These are phyloP conservation scores for Hipparchia semele DNA, from an alignment of 2,888 invertebrate genomes.

Conservation along the genomic window DNA sequence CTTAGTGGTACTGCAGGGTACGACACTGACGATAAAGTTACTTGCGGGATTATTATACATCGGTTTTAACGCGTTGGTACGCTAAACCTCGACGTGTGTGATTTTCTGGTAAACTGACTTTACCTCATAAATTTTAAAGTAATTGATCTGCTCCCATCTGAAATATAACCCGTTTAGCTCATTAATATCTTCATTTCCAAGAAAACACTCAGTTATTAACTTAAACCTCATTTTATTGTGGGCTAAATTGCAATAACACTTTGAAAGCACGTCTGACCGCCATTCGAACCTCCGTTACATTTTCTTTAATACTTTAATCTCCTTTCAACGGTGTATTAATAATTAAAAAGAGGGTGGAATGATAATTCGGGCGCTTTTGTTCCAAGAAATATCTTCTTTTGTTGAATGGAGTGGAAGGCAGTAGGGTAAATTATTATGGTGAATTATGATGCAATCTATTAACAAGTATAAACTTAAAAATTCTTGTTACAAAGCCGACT, in stretches of 20 bases:
- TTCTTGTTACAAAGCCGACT: too few relatives aligned
- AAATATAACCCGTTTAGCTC: slow-evolving; percentile 19
- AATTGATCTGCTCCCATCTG: slow-evolving; percentile 1
- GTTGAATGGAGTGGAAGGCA: slow-evolving; percentile 39
- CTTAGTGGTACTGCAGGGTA: too few relatives aligned
- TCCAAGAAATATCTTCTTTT: slow-evolving; percentile 57
- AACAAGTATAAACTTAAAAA: too few relatives aligned
- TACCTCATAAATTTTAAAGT: slow-evolving; percentile 15
- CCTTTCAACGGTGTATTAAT: slow-evolving; percentile 66
- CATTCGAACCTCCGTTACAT: slow-evolving; percentile 21
- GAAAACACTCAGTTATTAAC: neutral
- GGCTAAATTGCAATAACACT: slow-evolving; percentile 16
- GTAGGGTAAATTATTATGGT: neutral
- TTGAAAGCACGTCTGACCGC: slow-evolving; percentile 12
- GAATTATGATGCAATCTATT: neutral
- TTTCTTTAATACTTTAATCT: slow-evolving; percentile 60
- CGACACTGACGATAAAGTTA: too few relatives aligned
- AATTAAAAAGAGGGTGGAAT: slow-evolving; percentile 68
- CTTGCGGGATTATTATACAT: too few relatives aligned
- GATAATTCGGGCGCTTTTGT: slow-evolving; percentile 61
- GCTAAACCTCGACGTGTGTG: neutral
- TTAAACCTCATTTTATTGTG: neutral
- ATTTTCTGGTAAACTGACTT: neutral
- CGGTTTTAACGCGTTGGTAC: neutral
- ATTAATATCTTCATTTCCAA: slow-evolving; percentile 10